Base-by-base conservation (phyloP, 2,888 invertebrate genomes). In the Saturnia japonica region DNA sequence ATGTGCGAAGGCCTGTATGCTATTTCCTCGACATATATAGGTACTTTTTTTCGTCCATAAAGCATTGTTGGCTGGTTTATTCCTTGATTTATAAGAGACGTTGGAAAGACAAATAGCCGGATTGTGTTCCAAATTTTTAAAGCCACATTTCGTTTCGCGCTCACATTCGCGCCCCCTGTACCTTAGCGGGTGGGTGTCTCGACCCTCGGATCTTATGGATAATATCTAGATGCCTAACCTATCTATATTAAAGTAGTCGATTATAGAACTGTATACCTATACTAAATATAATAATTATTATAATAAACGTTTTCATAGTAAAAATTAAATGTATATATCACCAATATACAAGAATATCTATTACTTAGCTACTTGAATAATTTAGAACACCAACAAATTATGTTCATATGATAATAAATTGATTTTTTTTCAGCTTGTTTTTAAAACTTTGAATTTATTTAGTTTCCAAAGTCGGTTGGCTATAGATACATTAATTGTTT, bases 111-210 rank as follows among this genome's bases (percentile, higher is more conserved):
- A 96, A 96, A 96, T 95, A 96, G 96, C 94, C 93, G 95, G 96
- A 96, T 96, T 96, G 96, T 95, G 96, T 96, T 95, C 96, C 95
- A 96, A 96, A 96, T 96, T 96, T 96, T 96, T 96, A 96, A 96
- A 95, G 95, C 95, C 95, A 95, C 95, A 96, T 96, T 96, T 96
- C 95, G 94, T 96, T 95, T 95, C 94, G 93, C 94, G 89, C 89
- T 87, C 88, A 86, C 91, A 90, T 92, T 89, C 90, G 85, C 91
- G 91, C 91, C 88, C 88, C 76, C 75, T 82, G 85, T 86, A 83
- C 87, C 86, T 87, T 87, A 80, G 78, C 77, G 79, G 81, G 80
- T 68, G 64, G 77, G 80, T 68, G 45, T 68, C 68, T 64, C 47
- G 82, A 64, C 64, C 34, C 85, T 85, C 89, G 89, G 88, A 82